Percentiles rank a stretch among this genome's conserved stretches.
Conservation (phyloP, 2,113 vertebrate species). For the Pantherophis guttatus region DNA sequence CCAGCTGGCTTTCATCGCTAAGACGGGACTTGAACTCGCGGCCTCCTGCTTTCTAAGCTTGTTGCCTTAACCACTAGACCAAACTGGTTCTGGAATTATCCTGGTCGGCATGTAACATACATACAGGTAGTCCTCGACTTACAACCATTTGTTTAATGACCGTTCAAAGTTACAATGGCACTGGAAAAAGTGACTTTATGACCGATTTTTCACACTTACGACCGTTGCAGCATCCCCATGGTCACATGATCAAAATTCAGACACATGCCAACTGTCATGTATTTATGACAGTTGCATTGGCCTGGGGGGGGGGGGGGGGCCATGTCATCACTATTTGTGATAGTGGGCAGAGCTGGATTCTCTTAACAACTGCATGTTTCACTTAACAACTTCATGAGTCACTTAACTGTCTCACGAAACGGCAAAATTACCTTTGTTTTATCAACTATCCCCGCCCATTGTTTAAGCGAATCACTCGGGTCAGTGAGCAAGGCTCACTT, state of each 20-base stretch:
- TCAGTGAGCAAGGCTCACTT: neutral
- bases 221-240: no score
- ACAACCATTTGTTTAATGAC: neutral
- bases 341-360: neutral
- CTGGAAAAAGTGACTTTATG: no score
- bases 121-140: neutral
- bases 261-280: neutral
- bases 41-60: neutral
- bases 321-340: neutral
- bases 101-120: neutral
- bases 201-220: no score
- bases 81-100: neutral
- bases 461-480: neutral
- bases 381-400: neutral
- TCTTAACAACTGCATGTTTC: neutral
- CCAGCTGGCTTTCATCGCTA: neutral
- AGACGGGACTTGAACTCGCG: neutral
- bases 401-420: neutral
- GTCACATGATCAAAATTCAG: neutral
- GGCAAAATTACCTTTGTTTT: neutral
- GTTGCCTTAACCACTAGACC: neutral
- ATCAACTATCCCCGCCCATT: neutral
- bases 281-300: neutral
- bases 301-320: no score
- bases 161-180: neutral